phyloP scores from a whole-genome alignment of 2,797 vertebrate species.

The Alosa sapidissima region DNA sequence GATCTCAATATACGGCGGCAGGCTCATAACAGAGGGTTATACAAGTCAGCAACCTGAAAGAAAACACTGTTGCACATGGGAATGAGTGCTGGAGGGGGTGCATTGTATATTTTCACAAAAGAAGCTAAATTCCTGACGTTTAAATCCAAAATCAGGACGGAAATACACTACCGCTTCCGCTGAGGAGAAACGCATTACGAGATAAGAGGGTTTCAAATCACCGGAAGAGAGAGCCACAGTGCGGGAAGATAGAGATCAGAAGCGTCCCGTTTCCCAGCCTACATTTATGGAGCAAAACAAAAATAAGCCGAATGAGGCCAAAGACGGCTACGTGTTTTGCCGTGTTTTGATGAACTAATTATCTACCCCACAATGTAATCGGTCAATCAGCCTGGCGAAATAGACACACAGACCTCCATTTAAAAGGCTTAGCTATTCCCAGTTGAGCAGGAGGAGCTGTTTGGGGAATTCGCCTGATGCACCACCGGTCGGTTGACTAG shows the following conservation, averaged over 20 bases:
- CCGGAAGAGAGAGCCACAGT: neutral
- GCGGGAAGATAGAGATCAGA: neutral
- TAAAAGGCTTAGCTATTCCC: neutral
- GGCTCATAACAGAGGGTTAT: neutral
- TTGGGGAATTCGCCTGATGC: neutral
- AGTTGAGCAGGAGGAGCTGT: neutral
- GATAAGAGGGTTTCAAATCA: slow-evolving; percentile 27
- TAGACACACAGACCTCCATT: slow-evolving; percentile 8
- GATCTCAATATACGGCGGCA: neutral
- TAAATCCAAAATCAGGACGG: neutral
- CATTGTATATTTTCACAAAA: neutral
- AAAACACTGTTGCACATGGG: neutral
- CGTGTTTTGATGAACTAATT: slow-evolving; percentile 23
- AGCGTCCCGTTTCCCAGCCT: slow-evolving; percentile 26
- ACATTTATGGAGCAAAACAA: slow-evolving; percentile 8
- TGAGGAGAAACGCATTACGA: neutral
- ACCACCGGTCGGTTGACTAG: neutral
- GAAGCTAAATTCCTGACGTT: neutral
- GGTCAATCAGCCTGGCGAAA: slow-evolving; percentile 16
- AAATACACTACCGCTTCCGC: neutral
- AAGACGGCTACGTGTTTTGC: neutral
- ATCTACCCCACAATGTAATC: neutral
- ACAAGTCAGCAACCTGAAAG: neutral
- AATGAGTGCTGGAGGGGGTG: neutral
- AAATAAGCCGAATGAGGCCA: neutral